Conservation (phyloP, 2,797 vertebrate species). For the Spinus pinus region DNA sequence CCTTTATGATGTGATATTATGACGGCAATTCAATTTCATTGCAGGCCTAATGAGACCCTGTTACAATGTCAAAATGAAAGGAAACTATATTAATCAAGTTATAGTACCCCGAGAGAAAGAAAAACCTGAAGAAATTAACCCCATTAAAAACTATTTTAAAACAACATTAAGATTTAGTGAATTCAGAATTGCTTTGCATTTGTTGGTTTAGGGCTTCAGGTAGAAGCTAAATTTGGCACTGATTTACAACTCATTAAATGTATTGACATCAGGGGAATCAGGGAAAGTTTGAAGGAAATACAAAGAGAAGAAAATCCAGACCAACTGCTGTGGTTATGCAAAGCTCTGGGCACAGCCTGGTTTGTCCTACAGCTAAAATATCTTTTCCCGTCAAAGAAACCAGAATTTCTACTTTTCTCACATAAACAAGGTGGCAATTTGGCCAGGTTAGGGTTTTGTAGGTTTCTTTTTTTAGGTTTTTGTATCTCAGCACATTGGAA, state of each 20-base stretch:
- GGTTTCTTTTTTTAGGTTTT: neutral
- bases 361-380: neutral
- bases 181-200: conserved; percentile 55
- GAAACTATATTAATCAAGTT: conserved; percentile 68
- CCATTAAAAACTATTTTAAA: conserved; percentile 67
- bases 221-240: conserved; percentile 51
- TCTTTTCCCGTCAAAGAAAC: neutral
- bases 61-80: conserved; percentile 73
- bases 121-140: conserved; percentile 70
- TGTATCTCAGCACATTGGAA: neutral
- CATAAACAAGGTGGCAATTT: neutral
- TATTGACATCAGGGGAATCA: conserved; percentile 39
- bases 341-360: neutral
- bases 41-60: conserved; percentile 71
- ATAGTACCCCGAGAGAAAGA: conserved; percentile 53
- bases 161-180: conserved; percentile 67
- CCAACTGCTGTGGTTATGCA: neutral
- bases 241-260: conserved; percentile 55
- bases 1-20: conserved; percentile 75
- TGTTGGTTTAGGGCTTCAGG: conserved; percentile 60
- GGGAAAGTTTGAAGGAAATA: neutral
- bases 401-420: neutral
- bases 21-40: conserved; percentile 76
- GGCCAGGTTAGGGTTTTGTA: neutral
- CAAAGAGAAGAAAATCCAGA: neutral